Evolutionary conservation across 2,113 vertebrate species (phyloP).

Genomic region (Mugil cephalus): DNA sequence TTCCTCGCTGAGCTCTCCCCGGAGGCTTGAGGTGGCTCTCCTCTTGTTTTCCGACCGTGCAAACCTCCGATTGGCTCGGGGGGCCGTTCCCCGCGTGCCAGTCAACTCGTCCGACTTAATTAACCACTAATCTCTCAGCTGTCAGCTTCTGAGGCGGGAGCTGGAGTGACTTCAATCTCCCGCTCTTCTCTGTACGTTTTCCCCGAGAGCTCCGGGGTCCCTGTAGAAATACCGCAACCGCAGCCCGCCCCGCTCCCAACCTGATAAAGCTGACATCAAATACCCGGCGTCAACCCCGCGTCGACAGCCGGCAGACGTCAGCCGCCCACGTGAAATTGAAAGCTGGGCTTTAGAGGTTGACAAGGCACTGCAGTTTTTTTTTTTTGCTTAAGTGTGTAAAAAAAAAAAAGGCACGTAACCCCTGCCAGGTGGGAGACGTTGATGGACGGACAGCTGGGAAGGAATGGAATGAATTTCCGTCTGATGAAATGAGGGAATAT

Average conservation of each 20-base stretch:
- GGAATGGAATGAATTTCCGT: slow-evolving; percentile 58
- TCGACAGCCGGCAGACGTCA: slow-evolving; percentile 60
- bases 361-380: slow-evolving; percentile 47
- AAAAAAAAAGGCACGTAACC: slow-evolving; percentile 24
- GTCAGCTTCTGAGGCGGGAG: slow-evolving; percentile 73
- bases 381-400: too few species aligned
- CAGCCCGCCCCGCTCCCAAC: slow-evolving; percentile 16
- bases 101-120: slow-evolving; percentile 73
- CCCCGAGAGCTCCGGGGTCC: slow-evolving; percentile 60
- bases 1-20: slow-evolving; percentile 51
- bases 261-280: slow-evolving; percentile 58
- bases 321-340: slow-evolving; percentile 72
- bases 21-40: slow-evolving; percentile 36
- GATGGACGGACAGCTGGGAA: slow-evolving; percentile 55
- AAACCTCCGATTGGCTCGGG: slow-evolving; percentile 62
- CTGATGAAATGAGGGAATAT: slow-evolving; percentile 17
- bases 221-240: slow-evolving; percentile 35
- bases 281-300: slow-evolving; percentile 28
- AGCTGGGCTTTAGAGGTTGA: slow-evolving; percentile 38
- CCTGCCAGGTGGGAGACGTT: slow-evolving; percentile 26
- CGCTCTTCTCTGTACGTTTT: slow-evolving; percentile 49
- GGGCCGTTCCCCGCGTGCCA: slow-evolving; percentile 62
- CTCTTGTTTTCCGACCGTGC: slow-evolving; percentile 49
- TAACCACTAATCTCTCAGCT: slow-evolving; percentile 77
- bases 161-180: slow-evolving; percentile 73